These are phyloP conservation scores for Rhincodon typus DNA, from an alignment of 2,797 vertebrate species.

Conservation along the genomic window DNA sequence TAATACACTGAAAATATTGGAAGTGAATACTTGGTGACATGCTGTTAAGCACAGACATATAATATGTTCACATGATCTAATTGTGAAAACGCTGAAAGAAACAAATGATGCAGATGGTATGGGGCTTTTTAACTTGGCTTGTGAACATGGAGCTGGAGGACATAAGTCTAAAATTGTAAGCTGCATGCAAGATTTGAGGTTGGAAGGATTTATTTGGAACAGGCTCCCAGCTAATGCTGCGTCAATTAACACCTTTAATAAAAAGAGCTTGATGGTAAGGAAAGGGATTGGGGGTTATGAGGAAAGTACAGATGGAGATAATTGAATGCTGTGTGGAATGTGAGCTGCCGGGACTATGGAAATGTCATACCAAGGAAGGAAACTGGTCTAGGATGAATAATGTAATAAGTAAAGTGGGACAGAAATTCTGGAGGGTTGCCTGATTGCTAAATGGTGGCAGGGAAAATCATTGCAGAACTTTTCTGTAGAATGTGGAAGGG, in stretches of 20 bases:
- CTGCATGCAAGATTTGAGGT: neutral
- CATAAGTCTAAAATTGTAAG: conserved; percentile 7
- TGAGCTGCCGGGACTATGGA: neutral
- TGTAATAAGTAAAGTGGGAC: neutral
- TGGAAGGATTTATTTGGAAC: conserved; percentile 25
- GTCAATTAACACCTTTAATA: conserved; percentile 27
- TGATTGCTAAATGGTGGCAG: neutral
- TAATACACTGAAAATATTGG: neutral
- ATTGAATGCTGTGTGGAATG: conserved; percentile 11
- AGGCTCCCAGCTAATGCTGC: neutral
- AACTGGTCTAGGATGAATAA: neutral
- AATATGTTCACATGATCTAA: conserved; percentile 2
- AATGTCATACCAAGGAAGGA: conserved; percentile 20
- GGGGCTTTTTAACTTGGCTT: neutral
- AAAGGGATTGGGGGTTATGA: conserved; percentile 1
- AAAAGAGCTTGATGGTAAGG: conserved; percentile 6
- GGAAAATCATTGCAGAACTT: neutral
- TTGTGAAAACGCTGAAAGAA: neutral
- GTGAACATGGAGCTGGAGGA: neutral
- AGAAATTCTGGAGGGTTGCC: neutral
- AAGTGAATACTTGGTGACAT: neutral
- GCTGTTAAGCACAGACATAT: neutral
- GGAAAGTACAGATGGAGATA: conserved; percentile 16
- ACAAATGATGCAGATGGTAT: neutral
- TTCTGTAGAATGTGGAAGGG: too few relatives aligned